Conservation (phyloP, 1,140 invertebrate species). For the Periplaneta americana region DNA sequence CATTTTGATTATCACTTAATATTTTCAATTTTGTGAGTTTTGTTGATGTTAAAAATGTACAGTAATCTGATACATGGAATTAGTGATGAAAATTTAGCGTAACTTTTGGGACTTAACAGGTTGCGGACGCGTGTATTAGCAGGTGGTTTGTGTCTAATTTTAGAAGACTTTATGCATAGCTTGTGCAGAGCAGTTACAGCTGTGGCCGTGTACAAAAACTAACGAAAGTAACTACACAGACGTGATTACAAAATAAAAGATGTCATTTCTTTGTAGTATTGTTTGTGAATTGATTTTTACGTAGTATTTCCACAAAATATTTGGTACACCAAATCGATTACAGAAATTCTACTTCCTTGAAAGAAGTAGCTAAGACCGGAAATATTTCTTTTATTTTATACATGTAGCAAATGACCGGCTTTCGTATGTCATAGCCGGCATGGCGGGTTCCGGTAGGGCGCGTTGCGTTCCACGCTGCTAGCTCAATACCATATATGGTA, state of each 20-base stretch:
- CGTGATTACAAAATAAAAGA: too few species aligned
- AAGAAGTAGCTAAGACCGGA: neutral
- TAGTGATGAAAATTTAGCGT: neutral
- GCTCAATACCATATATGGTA: constrained; percentile 48
- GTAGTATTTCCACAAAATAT: too few species aligned
- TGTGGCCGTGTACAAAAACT: too few species aligned
- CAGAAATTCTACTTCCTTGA: neutral
- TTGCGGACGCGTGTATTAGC: neutral
- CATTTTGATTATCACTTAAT: constrained; percentile 5
- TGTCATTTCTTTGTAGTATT: too few species aligned
- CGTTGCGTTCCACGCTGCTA: constrained; percentile 21
- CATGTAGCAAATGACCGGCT: neutral
- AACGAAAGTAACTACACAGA: too few species aligned
- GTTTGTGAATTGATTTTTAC: too few species aligned
- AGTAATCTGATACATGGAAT: neutral
- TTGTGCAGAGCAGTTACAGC: too few species aligned
- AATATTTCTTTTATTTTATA: neutral
- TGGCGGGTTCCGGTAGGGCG: constrained; percentile 15
- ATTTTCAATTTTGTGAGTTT: too few species aligned
- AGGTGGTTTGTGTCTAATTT: constrained; percentile 6
- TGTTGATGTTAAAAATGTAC: too few species aligned
- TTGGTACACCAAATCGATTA: too few species aligned
- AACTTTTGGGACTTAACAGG: neutral
- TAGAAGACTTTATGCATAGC: neutral
- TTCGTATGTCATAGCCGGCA: neutral